Percentiles rank a stretch among this genome's conserved stretches.
These are phyloP conservation scores for Ovis canadensis DNA, from an alignment of 2,113 vertebrate species.

Conservation along the genomic window DNA sequence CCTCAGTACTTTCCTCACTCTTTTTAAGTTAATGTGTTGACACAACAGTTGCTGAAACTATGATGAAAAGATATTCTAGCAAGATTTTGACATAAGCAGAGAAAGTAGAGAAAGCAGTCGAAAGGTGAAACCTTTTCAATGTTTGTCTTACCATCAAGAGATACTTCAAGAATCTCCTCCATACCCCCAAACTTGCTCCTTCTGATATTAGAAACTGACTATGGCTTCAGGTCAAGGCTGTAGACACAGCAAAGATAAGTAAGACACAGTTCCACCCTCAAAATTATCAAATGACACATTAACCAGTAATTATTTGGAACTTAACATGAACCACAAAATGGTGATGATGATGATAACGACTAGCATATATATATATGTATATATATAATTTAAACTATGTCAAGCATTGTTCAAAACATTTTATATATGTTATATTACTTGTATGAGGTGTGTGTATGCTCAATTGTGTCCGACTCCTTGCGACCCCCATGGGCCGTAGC, in stretches of 20 bases:
- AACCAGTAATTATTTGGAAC: background rate
- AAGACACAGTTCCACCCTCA: background rate
- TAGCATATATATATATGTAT: background rate
- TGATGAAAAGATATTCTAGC: background rate
- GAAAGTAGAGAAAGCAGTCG: background rate
- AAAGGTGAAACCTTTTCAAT: background rate
- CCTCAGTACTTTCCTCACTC: background rate
- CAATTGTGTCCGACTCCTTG: background rate
- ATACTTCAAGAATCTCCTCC: background rate
- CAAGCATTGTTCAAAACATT: background rate
- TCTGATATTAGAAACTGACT: background rate
- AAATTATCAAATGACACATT: background rate
- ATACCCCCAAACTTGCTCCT: background rate
- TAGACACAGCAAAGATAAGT: background rate
- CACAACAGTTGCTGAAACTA: background rate
- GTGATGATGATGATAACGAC: background rate
- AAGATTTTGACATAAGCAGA: background rate
- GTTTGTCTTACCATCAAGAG: background rate
- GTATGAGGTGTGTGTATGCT: background rate
- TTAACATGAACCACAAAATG: background rate
- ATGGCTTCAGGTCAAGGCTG: background rate
- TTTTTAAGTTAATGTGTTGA: background rate
- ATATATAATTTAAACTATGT: background rate
- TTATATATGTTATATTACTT: background rate
- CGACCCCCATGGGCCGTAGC: rapidly evolving